These are phyloP conservation scores for Sebastes miniatus DNA, from an alignment of 2,797 vertebrate genomes.

Conservation along the genomic window DNA sequence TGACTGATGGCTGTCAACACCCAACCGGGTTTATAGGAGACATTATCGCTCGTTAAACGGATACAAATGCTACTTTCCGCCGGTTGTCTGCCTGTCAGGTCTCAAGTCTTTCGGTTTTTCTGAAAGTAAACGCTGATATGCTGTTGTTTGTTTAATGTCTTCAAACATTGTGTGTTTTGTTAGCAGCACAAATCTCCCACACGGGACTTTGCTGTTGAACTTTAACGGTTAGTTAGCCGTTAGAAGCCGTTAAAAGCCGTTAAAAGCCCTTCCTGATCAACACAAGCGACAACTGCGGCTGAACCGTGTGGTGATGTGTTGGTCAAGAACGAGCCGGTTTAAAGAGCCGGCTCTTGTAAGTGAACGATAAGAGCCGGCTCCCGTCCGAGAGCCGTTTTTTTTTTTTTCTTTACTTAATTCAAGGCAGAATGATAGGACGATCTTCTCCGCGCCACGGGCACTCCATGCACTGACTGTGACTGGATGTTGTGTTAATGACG, in stretches of 20 bases:
- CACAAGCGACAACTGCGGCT: conserved; percentile 14
- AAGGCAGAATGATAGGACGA: no score
- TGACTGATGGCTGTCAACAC: not conserved
- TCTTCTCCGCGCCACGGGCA: no score
- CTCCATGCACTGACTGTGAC: no score
- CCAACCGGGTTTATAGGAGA: not conserved
- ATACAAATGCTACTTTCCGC: conserved; percentile 14
- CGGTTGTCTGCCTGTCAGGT: not conserved
- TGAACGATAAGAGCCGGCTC: no score
- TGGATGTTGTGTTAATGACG: no score
- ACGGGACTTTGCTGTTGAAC: conserved; percentile 25
- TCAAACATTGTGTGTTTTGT: not conserved
- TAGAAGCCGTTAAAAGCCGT: conserved; percentile 14
- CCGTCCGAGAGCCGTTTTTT: no score
- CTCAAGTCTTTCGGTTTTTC: not conserved
- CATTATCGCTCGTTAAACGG: not conserved
- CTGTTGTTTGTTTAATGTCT: conserved; percentile 1
- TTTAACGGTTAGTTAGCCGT: conserved; percentile 29
- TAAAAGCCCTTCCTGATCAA: conserved; percentile 38
- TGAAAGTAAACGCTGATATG: not conserved
- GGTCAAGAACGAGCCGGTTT: no score
- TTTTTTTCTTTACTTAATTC: no score
- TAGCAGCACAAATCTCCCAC: not conserved
- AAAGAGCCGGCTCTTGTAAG: no score
- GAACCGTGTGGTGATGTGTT: not conserved